phyloP scores from a whole-genome alignment of 2,888 invertebrate species.

The Lycia hirtaria region DNA sequence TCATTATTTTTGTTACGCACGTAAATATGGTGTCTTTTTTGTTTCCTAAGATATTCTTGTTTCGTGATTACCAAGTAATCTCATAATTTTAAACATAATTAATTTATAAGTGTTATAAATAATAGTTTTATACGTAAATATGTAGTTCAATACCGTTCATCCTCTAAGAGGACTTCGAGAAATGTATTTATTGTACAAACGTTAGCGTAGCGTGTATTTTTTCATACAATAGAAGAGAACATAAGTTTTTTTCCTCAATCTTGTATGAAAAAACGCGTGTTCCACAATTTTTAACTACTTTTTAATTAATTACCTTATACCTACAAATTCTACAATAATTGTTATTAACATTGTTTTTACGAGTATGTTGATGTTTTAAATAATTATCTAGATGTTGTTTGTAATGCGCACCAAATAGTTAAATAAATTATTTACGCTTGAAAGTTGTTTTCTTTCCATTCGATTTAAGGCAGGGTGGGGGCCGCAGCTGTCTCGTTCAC shows the following conservation, averaged over 20 bases:
- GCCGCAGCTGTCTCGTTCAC: too few species aligned
- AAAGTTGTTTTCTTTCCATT: conserved; percentile 16
- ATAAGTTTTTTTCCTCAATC: too few species aligned
- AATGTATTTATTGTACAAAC: too few species aligned
- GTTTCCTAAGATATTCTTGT: neutral
- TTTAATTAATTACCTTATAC: neutral
- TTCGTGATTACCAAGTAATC: conserved; percentile 5
- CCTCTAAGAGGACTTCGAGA: conserved; percentile 11
- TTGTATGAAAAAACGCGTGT: too few species aligned
- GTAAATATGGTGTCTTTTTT: neutral
- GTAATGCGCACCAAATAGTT: conserved; percentile 59
- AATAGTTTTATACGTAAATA: conserved; percentile 5
- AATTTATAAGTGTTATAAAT: conserved; percentile 4
- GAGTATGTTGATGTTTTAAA: conserved; percentile 49
- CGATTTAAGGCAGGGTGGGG: neutral
- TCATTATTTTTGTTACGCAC: neutral
- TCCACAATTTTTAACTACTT: neutral
- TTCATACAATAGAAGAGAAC: too few species aligned
- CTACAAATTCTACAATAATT: neutral
- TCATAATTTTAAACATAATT: neutral
- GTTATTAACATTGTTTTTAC: conserved; percentile 13
- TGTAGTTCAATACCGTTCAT: neutral
- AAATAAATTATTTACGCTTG: conserved; percentile 47
- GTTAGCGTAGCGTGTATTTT: too few species aligned
- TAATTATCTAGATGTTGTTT: conserved; percentile 61